Evolutionary conservation across 2,888 invertebrate genomes (phyloP).

Genomic region (Campoplex capitator): DNA sequence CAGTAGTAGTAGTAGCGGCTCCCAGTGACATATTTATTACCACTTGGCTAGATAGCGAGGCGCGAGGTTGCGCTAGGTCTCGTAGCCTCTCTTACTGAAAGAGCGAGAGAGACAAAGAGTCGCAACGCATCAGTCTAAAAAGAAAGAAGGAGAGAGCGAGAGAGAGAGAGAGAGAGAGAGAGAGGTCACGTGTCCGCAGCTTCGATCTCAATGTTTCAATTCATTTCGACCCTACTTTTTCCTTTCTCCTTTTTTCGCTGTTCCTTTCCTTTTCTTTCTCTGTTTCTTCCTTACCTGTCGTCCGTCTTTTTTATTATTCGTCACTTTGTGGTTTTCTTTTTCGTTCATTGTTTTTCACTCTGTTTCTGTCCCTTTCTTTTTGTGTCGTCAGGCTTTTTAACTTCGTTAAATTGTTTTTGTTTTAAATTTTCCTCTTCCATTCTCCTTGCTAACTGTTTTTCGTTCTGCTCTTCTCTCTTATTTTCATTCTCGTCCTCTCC

Average conservation of each 20-base stretch:
- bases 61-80: slow-evolving; percentile 65
- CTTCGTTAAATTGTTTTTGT: not conserved
- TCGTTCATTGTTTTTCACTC: not conserved
- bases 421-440: not conserved
- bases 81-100: slow-evolving; percentile 36
- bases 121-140: slow-evolving; percentile 54
- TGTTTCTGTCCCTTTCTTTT: not conserved
- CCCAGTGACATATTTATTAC: slow-evolving; percentile 75
- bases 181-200: slow-evolving; percentile 71
- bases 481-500: not conserved
- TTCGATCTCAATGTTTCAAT: slow-evolving; percentile 80
- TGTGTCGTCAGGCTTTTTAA: no score
- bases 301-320: not conserved
- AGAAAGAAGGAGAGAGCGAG: slow-evolving; percentile 19
- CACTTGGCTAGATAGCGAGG: slow-evolving; percentile 75
- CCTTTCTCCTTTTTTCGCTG: not conserved
- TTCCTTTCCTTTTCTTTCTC: not conserved
- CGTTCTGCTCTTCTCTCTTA: not conserved
- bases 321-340: slow-evolving; percentile 8
- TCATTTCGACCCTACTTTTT: slow-evolving; percentile 51
- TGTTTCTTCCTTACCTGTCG: not conserved
- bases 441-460: not conserved
- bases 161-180: slow-evolving; percentile 34
- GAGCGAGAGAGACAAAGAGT: slow-evolving; percentile 3
- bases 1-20: slow-evolving; percentile 60